Base-by-base conservation (phyloP, 64 coral and sea anemone species). In the Montipora foliosa region DNA sequence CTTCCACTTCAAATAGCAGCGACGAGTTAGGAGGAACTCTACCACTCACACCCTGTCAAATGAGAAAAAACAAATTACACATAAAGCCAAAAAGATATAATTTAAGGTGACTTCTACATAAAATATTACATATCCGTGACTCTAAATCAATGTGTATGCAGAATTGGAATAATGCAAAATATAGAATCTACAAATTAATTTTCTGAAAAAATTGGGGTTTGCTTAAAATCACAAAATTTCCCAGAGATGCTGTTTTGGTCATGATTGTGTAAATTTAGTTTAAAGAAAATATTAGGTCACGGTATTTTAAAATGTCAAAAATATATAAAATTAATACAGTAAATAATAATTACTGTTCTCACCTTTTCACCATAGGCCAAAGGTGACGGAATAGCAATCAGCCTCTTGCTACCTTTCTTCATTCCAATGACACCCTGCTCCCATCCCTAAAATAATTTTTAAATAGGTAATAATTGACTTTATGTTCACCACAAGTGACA, bases 301-400 rank as follows among this genome's bases (percentile, higher is more conserved):
- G 2, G 37, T 37, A 37, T 37, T 37, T 37, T 37, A 37, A 37
- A 37, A 37, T 37, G 37, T 37, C 37, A 37, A 37, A 37, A 37
- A 37, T 37, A 37, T 37, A 37, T 37, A 37, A 37, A 29, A 29
- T 29, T 29, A 29, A 37, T 37, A 37, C 37, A 37, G 37, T 37
- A 37, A 37, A 37, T 37, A 37, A 37, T 37, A 37, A 37, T 2
- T 37, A 37, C 37, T 37, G 37, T 37, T 37, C 46, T 25, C 70
- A 99, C 98, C 92, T 96, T 99, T 73, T 96, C 94, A 83, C 94
- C 98, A 99, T 99, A 99, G 75, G 98, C 98, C 60, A 99, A 66
- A 51, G 95, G 19, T 3, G 98, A 78, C 74, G 98, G 98, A 64
- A 99, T 99, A 58, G 82, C 95, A 72, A 99, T 91, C 8, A 99